phyloP scores from a whole-genome alignment of 92 coral and sea anemone genomes.

The Muricea muricata region DNA sequence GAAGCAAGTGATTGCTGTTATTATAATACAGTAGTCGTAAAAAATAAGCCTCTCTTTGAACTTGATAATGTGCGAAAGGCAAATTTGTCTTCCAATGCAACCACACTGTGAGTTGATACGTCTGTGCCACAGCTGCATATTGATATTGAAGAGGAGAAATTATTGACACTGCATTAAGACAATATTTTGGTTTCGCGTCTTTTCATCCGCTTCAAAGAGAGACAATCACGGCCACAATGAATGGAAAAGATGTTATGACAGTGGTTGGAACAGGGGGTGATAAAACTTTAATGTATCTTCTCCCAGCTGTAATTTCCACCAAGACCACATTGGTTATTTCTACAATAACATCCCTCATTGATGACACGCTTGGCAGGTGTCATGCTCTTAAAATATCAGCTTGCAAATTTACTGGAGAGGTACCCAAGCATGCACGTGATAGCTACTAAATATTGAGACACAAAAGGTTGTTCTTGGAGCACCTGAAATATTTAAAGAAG shows the following conservation, averaged over 20 bases:
- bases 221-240: slow-evolving; percentile 22
- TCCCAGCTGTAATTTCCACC: slow-evolving; percentile 34
- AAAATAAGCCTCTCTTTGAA: not conserved
- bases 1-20: not conserved
- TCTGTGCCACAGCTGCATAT: not conserved
- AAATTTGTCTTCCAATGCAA: too few species aligned
- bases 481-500: slow-evolving; percentile 18
- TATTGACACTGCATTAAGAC: slow-evolving; percentile 6
- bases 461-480: slow-evolving; percentile 22
- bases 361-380: slow-evolving; percentile 18
- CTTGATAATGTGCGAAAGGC: not conserved
- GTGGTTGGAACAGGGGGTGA: slow-evolving; percentile 43
- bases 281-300: slow-evolving; percentile 33
- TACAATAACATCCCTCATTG: slow-evolving; percentile 20
- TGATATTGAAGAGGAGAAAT: slow-evolving; percentile 12
- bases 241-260: slow-evolving; percentile 21
- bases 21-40: not conserved
- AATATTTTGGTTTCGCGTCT: slow-evolving; percentile 23
- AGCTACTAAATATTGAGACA: not conserved
- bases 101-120: too few species aligned
- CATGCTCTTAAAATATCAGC: not conserved
- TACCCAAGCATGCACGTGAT: slow-evolving; percentile 10
- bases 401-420: slow-evolving; percentile 47
- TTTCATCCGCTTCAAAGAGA: slow-evolving; percentile 44
- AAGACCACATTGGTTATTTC: slow-evolving; percentile 41